Evolutionary conservation across 2,888 invertebrate genomes (phyloP), one percentile per base, ranked within the genome.

Genomic region (Panorpa germanica): DNA sequence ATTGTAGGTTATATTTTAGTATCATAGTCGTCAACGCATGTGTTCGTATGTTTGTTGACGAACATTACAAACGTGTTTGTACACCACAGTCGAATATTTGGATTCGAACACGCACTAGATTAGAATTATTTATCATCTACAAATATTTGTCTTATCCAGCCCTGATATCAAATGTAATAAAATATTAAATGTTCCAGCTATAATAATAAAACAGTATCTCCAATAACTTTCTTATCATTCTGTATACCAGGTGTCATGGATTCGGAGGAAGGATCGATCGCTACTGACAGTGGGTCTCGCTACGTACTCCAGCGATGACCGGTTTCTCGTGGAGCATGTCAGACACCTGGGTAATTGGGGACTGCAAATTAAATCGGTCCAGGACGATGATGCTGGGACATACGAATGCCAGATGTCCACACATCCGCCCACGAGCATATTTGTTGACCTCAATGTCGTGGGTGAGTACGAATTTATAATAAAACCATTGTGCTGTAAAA

Each of bases 391-490:
- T 38, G 46, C 48, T 28, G 54, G 53, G 28, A 48, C 65, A 32
- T 70, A 70, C 46, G 65, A 70, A 49, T 70, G 70, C 48, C 69
- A 70, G 56, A 61, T 70, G 41, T 68, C 69, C 37, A 66, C 67
- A 32, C 65, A 70, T 51, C 70, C 70, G 27, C 66, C 70, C 13
- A 63, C 64, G 40, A 67, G 69, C 45, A 65, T 70, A 43, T 58
- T 66, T 41, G 60, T 68, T 40, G 67, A 69, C 44, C 53, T 70
- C 39, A 66, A 64, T 46, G 65, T 70, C 40, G 62, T 69, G 41
- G 69, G 70, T 70, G 57, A 59, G 59, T 52, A 11, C 12, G 8
- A 26, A 8, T 26, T 32, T 5, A 12, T 27, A 15, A 21, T 7
- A 25, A 8, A 12, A 29, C 13, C 2, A 9, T 25, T 3, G 11